A percentile compares a stretch with the other conserved stretches of the same genome.
These are phyloP conservation scores for Seira ritae DNA, from an alignment of 2,888 invertebrate species.

Conservation along the genomic window DNA sequence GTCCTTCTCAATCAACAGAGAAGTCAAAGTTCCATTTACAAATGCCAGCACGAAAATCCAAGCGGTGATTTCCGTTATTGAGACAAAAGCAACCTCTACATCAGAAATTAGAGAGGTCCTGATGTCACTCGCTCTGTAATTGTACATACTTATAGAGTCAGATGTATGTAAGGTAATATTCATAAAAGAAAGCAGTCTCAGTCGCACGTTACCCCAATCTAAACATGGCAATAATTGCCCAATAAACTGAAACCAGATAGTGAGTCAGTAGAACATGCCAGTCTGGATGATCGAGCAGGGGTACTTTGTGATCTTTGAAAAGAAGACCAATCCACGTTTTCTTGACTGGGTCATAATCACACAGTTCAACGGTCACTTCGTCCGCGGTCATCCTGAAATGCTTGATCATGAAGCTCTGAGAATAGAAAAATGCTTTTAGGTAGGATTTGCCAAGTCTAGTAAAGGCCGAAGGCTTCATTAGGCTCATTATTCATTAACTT, in stretches of 20 bases:
- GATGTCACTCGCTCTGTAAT: slow-evolving; percentile 64
- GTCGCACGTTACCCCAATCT: slow-evolving; percentile 65
- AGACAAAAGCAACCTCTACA: slow-evolving; percentile 61
- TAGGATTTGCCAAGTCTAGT: background rate
- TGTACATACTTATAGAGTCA: background rate
- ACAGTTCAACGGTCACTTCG: slow-evolving; percentile 67
- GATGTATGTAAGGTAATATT: background rate
- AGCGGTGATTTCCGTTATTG: slow-evolving; percentile 61
- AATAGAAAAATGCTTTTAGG: background rate
- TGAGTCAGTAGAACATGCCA: slow-evolving; percentile 62
- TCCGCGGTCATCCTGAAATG: slow-evolving; percentile 69
- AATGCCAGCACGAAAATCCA: slow-evolving; percentile 70
- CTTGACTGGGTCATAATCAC: slow-evolving; percentile 9
- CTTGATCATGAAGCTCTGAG: slow-evolving; percentile 64
- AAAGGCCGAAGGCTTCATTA: too few relatives aligned
- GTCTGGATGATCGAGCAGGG: slow-evolving; percentile 40
- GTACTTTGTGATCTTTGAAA: background rate
- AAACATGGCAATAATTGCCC: slow-evolving; percentile 64
- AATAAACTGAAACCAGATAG: slow-evolving; percentile 68
- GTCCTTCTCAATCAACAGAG: slow-evolving; percentile 70
- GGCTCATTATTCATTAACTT: too few relatives aligned
- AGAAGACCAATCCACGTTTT: slow-evolving; percentile 63
- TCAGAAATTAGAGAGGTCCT: slow-evolving; percentile 44
- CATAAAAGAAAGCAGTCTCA: too few relatives aligned
- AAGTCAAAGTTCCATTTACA: slow-evolving; percentile 67